Base-by-base conservation (phyloP, 2,797 vertebrate species). In the Nannoperca australis region DNA sequence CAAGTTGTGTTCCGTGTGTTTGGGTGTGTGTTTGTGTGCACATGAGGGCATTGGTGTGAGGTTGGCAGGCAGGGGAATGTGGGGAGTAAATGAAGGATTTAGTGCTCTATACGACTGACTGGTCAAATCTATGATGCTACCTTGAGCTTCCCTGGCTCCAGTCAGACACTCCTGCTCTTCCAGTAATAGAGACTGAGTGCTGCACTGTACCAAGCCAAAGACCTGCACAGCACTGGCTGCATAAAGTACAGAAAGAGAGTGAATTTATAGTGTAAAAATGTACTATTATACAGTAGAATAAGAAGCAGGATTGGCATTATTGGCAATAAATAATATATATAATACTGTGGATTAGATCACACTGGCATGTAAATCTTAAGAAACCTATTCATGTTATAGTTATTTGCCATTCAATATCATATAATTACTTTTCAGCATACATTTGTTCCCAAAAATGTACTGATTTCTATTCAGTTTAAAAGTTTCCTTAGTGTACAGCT, bases 1-100 rank as follows among this genome's bases (percentile, higher is more conserved):
- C 56, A 59, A 13, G 22, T 42, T 30, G 40, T 76, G 81, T 77
- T 70, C 54, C 38, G 68, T 64, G 32, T 32, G 34, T 34, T 34
- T 34, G 36, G 1, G 36, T 38, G 36, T 40, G 73, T 58, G 85
- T 84, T 53, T 79, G 82, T 81, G 78, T 67, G 83, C 67, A 64
- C 67, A 54, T 42, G 51, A 65, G 76, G 80, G 83, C 62, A 56
- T 24, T 70, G 79, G 84, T 78, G 74, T 72, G 87, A 70, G 76
- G 78, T 53, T 78, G 76, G 79, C 84, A 90, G 86, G 76, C 82
- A 74, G 72, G 78, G 69, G 65, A 75, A 82, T 85, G 73, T 76
- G 84, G 79, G 81, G 74, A 90, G 86, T 92, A 91, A 94, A 92
- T 93, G 93, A 94, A 93, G 90, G 90, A 93, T 91, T 91, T 91